A percentile compares a stretch with the other conserved stretches of the same genome.
phyloP scores from a whole-genome alignment of 2,888 invertebrate genomes.

The Synergus itoensis region DNA sequence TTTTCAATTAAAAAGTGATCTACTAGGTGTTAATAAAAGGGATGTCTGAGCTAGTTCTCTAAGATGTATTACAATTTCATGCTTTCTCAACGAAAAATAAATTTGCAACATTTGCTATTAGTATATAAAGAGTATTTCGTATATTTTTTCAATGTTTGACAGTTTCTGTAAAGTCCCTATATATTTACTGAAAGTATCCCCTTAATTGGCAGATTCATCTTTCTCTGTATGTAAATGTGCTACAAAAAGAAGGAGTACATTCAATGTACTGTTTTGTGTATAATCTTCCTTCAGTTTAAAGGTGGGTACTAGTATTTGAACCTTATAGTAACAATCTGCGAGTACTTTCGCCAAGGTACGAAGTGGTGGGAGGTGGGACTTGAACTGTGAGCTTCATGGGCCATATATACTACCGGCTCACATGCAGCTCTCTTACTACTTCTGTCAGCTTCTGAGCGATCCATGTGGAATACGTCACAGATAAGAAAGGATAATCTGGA shows the following conservation, averaged over 20 bases:
- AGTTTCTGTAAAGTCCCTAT: too few relatives aligned
- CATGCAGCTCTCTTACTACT: conserved; percentile 71
- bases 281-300: conserved; percentile 2
- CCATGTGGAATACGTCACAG: conserved; percentile 50
- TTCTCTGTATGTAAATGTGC: not conserved
- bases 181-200: too few relatives aligned
- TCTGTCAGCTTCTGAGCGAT: conserved; percentile 69
- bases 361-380: conserved; percentile 72
- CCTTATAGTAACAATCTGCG: conserved; percentile 57
- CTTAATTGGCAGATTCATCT: too few relatives aligned
- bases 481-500: conserved; percentile 23
- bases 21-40: too few relatives aligned
- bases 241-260: not conserved
- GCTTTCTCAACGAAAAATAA: too few relatives aligned
- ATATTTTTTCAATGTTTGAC: too few relatives aligned
- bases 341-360: conserved; percentile 73
- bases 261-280: not conserved
- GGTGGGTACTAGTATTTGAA: conserved; percentile 2
- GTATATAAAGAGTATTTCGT: too few relatives aligned
- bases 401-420: conserved; percentile 69
- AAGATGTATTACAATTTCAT: too few relatives aligned
- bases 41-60: too few relatives aligned
- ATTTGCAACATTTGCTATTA: too few relatives aligned
- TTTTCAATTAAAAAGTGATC: too few relatives aligned
- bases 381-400: conserved; percentile 71